These are phyloP conservation scores for Zaprionus capensis DNA, from an alignment of 1,140 invertebrate species.

Conservation along the genomic window DNA sequence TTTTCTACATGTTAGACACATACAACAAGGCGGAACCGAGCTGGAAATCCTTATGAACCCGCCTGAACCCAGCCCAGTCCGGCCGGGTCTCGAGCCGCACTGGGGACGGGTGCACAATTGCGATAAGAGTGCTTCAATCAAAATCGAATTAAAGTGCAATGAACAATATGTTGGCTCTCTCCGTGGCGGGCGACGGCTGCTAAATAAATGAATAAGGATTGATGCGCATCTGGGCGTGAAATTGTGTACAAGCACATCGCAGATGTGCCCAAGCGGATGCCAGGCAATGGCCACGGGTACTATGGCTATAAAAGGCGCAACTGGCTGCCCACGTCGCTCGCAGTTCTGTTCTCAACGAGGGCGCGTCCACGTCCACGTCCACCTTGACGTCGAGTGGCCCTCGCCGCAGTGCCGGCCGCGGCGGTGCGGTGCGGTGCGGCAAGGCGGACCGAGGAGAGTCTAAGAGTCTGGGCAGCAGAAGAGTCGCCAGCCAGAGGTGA, in stretches of 20 bases:
- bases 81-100: not conserved
- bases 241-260: conserved; percentile 56
- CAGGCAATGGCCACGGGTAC: not conserved
- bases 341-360: conserved; percentile 40
- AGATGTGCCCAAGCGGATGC: conserved; percentile 40
- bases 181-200: conserved; percentile 23
- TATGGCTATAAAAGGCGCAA: conserved; percentile 56
- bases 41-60: not conserved
- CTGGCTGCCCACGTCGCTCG: conserved; percentile 13
- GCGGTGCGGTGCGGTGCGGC: not conserved
- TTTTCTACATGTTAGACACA: not conserved
- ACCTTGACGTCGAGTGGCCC: not conserved
- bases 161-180: conserved; percentile 53
- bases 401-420: not conserved
- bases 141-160: conserved; percentile 72
- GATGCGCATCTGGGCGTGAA: conserved; percentile 71
- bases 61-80: not conserved
- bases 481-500: not conserved
- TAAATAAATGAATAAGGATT: conserved; percentile 51
- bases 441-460: not conserved
- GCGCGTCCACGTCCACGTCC: conserved; percentile 1
- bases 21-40: conserved; percentile 6
- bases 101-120: conserved; percentile 63
- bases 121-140: conserved; percentile 80
- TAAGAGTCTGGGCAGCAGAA: not conserved